Evolutionary conservation across 2,888 invertebrate genomes (phyloP).

Genomic region (Mechanitis mazaeus): DNA sequence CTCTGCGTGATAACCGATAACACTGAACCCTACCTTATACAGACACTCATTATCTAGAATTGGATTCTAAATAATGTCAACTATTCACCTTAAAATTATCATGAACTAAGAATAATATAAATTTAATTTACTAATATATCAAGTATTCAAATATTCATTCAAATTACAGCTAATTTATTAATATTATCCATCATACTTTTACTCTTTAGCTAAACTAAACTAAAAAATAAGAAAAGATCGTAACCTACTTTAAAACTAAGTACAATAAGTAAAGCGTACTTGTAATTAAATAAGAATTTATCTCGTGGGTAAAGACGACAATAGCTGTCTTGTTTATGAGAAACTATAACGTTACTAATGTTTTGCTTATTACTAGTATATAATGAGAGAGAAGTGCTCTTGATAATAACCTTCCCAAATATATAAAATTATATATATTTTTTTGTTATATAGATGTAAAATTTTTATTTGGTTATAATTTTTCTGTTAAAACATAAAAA

Average conservation of each 20-base stretch:
- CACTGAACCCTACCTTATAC: slow-evolving; percentile 5
- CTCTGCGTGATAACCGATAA: slow-evolving; percentile 11
- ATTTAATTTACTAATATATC: too few species aligned
- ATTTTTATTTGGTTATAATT: too few species aligned
- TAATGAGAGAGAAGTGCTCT: slow-evolving; percentile 35
- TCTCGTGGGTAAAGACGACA: slow-evolving; percentile 35
- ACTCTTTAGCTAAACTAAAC: background rate
- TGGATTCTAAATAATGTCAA: too few species aligned
- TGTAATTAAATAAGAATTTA: slow-evolving; percentile 33
- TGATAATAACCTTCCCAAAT: background rate
- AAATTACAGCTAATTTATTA: too few species aligned
- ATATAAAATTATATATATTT: too few species aligned
- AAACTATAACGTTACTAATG: slow-evolving; percentile 35
- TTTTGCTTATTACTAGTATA: slow-evolving; percentile 29
- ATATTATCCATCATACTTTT: too few species aligned
- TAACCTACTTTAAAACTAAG: background rate
- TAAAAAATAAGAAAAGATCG: background rate
- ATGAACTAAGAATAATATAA: too few species aligned
- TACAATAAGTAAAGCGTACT: slow-evolving; percentile 11
- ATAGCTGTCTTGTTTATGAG: slow-evolving; percentile 26
- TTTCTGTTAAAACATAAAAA: too few species aligned
- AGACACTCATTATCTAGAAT: too few species aligned
- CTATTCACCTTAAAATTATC: too few species aligned
- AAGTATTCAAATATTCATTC: too few species aligned
- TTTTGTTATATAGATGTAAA: too few species aligned